Base-by-base conservation (phyloP, 2,888 invertebrate genomes). In the Dryadula phaetusa region DNA sequence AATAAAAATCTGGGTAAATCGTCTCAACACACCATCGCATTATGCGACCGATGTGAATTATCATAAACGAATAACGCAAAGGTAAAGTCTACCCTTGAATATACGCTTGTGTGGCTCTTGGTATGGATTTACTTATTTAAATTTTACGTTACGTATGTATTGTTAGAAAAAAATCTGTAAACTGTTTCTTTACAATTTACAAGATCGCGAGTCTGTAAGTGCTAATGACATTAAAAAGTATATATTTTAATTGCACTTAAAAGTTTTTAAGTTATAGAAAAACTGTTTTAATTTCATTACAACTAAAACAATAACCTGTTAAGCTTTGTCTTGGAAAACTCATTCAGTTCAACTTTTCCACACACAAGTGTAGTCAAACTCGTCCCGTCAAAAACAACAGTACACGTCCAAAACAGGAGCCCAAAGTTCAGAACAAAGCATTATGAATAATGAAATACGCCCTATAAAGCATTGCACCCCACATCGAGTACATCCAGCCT, bases 361-460 rank as follows among this genome's bases (percentile, higher is more conserved):
- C 46, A 60, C 32, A 60, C 47, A 56, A 58, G 28, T 60, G 56
- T 63, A 62, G 37, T 64, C 22, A 58, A 68, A 68, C 66, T 44
- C 49, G 63, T 69, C 62, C 81, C 82, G 82, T 86, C 87, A 88
- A 82, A 84, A 85, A 84, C 87, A 88, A 85, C 81, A 80, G 79
- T 82, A 82, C 82, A 74, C 82, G 84, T 81, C 82, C 80, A 76
- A 78, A 83, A 79, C 90, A 86, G 83, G 79, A 77, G 78, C 78
- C 77, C 75, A 70, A 84, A 88, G 81, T 85, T 86, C 73, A 75
- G 80, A 82, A 89, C 90, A 90, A 91, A 91, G 90, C 86, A 82
- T 84, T 87, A 87, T 92, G 90, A 92, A 92, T 92, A 90, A 92
- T 91, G 89, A 91, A 91, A 88, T 85, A 84, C 83, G 82, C 84